Percentiles rank a stretch among this genome's conserved stretches.
Evolutionary conservation across 2,888 invertebrate genomes (phyloP).

Genomic region (Drosophila rellima): DNA sequence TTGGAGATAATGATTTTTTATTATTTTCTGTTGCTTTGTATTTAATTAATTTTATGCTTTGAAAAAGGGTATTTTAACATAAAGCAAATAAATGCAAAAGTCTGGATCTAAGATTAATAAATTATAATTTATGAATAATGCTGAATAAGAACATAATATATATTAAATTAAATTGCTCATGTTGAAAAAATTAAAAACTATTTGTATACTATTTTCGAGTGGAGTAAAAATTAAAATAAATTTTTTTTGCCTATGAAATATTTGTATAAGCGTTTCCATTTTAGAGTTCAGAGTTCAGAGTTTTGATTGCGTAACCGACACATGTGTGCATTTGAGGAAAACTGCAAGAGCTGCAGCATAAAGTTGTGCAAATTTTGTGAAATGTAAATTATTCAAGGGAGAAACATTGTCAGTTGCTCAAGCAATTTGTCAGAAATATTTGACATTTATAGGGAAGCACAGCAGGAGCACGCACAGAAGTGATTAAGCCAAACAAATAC

Average conservation of each 20-base stretch:
- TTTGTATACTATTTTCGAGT: too few species aligned
- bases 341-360: conserved; percentile 36
- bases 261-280: conserved; percentile 18
- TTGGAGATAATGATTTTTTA: background rate
- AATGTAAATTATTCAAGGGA: conserved; percentile 50
- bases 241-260: background rate
- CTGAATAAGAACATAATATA: background rate
- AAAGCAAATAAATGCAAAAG: background rate
- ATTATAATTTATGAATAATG: background rate
- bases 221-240: background rate
- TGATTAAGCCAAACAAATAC: conserved; percentile 48
- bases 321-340: conserved; percentile 50
- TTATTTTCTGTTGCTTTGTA: background rate
- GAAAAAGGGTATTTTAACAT: background rate
- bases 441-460: conserved; percentile 54
- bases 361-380: conserved; percentile 39
- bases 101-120: background rate
- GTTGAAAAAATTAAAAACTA: background rate
- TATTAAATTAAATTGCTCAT: background rate
- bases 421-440: conserved; percentile 72
- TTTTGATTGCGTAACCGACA: conserved; percentile 18
- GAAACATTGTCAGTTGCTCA: conserved; percentile 31
- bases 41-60: background rate
- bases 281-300: conserved; percentile 11
- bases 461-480: conserved; percentile 9